Evolutionary conservation across 2,888 invertebrate genomes (phyloP), one percentile per base, ranked within the genome.

Genomic region (Scaeva pyrastri): DNA sequence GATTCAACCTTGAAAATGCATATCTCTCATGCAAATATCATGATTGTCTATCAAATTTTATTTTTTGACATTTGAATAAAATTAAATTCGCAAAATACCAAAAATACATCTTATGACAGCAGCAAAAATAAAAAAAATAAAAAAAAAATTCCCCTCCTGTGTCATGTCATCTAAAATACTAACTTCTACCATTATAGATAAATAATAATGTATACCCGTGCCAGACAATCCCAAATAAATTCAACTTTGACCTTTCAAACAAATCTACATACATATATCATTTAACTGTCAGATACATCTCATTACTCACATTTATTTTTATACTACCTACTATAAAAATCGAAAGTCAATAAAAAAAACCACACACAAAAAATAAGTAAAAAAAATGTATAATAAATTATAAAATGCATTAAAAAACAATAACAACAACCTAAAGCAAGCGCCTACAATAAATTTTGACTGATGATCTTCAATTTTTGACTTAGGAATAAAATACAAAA

Each of bases 1-100:
- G 21, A 52, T 68, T 52, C 12, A 72, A 77, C 85, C 85, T 85
- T 85, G 85, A 85, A 31, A 31, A 80, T 85, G 85, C 85, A 80
- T 48, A 76, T 73, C 55, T 70, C 26, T 16, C 80, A 56, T 81
- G 76, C 73, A 85, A 80, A 76, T 56, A 43, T 56, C 39, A 39
- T 62, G 12, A 60, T 1, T 76, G 80, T 64, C 73, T 76, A 70
- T 76, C 80, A 73, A 79, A 72, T 26, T 14, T 52, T 56, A 39
- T 68, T 68, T 52, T 68, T 68, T 52, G 52, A 52, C 68, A 68
- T 68, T 68, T 68, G 52, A 68, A 68, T 52, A 68, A 50, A 68
- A 41, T 39, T 26, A 39, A 68, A 52, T 52, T 52, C 12, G 19
- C 8, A 50, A 66, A 56, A 48, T 2, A 14, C 3, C 19, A 31